A percentile compares a stretch with the other conserved stretches of the same genome.
Evolutionary conservation across 2,888 invertebrate genomes (phyloP).

Genomic region (Xylocampa areola): DNA sequence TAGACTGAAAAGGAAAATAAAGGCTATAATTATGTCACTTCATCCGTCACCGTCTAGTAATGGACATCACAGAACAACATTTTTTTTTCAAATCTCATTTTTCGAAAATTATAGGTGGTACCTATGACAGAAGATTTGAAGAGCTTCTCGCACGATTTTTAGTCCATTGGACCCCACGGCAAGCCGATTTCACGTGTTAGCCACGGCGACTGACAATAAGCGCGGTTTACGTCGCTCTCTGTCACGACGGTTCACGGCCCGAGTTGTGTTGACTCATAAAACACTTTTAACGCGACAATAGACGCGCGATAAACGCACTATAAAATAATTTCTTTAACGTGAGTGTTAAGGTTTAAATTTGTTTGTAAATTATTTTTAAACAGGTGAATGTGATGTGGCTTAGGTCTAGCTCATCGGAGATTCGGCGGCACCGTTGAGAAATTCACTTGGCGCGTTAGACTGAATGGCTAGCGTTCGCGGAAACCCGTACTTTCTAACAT

Average conservation of each 20-base stretch:
- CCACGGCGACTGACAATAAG: slow-evolving; percentile 87
- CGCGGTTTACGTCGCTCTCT: slow-evolving; percentile 75
- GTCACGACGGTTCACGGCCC: slow-evolving; percentile 82
- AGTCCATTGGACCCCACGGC: slow-evolving; percentile 75
- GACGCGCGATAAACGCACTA: slow-evolving; percentile 45
- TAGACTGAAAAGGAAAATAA: slow-evolving; percentile 5
- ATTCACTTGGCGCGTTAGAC: slow-evolving; percentile 73
- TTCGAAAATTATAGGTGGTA: not conserved
- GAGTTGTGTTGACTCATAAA: slow-evolving; percentile 80
- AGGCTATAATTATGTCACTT: not conserved
- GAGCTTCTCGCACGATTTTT: slow-evolving; percentile 56
- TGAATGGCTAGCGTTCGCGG: slow-evolving; percentile 70
- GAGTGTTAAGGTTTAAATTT: slow-evolving; percentile 61
- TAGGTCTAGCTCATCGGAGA: slow-evolving; percentile 76
- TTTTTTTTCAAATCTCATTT: not conserved
- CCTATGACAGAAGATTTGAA: slow-evolving; percentile 27
- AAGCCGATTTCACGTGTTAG: slow-evolving; percentile 87
- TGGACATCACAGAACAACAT: not conserved
- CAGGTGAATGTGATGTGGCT: slow-evolving; percentile 59
- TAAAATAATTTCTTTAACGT: slow-evolving; percentile 58
- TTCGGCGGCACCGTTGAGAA: slow-evolving; percentile 72
- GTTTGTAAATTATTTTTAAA: slow-evolving; percentile 47
- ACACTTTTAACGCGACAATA: slow-evolving; percentile 71
- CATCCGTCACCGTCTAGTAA: not conserved
- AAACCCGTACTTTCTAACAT: slow-evolving; percentile 80